Percentiles rank a stretch among this genome's conserved stretches.
Evolutionary conservation across 2,888 invertebrate genomes (phyloP).

Genomic region (Embidobia sp.): DNA sequence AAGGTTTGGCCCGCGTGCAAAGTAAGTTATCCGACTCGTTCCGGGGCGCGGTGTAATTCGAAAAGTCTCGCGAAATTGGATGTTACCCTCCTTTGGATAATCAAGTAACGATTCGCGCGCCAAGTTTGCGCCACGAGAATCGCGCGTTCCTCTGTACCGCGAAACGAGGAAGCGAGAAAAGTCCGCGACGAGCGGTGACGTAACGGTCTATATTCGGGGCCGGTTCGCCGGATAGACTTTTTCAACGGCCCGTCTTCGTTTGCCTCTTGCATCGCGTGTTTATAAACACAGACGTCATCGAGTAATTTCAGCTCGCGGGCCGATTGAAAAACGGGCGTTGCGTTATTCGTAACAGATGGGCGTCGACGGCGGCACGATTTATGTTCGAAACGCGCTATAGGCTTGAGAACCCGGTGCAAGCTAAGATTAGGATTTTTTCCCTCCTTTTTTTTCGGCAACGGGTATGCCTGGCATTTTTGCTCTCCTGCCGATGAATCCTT

Average conservation of each 20-base stretch:
- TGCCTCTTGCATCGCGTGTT: conserved; percentile 48
- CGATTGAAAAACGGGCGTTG: conserved; percentile 63
- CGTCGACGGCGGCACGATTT: conserved; percentile 59
- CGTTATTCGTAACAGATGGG: conserved; percentile 67
- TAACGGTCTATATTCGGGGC: conserved; percentile 9
- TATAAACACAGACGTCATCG: conserved; percentile 65
- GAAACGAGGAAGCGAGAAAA: too few relatives aligned
- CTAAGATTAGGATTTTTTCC: conserved; percentile 54
- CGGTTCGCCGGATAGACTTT: conserved; percentile 18
- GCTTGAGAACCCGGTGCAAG: conserved; percentile 50
- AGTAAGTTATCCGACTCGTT: conserved; percentile 33
- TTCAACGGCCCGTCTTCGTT: background rate
- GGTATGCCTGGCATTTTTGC: conserved; percentile 34
- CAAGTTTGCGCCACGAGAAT: conserved; percentile 1
- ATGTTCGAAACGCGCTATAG: conserved; percentile 42
- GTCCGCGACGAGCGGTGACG: conserved; percentile 2
- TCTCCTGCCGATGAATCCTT: too few relatives aligned
- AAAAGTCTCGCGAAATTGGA: conserved; percentile 9
- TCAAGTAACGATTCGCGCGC: background rate
- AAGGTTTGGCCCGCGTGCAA: conserved; percentile 20
- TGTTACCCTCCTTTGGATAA: background rate
- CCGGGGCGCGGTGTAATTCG: conserved; percentile 12
- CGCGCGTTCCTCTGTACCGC: background rate
- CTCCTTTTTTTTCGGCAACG: too few relatives aligned
- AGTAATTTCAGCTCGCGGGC: conserved; percentile 53